A percentile compares a stretch with the other conserved stretches of the same genome.
These are phyloP conservation scores for Setophaga petechia DNA, from an alignment of 2,113 vertebrate species.

Conservation along the genomic window DNA sequence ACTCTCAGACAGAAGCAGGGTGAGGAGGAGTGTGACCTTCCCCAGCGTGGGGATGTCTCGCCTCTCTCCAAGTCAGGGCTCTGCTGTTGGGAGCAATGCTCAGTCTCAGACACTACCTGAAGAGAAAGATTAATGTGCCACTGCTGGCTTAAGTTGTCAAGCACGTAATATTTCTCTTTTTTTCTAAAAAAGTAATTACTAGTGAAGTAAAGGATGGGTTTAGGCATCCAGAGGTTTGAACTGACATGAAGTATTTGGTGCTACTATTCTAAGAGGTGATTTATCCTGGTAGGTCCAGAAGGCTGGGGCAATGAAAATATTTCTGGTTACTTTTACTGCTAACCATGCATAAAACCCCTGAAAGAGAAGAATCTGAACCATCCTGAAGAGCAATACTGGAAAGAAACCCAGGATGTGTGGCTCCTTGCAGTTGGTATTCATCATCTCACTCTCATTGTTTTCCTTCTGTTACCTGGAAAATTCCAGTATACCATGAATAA, in stretches of 20 bases:
- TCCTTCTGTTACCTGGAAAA: background rate
- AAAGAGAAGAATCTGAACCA: constrained; percentile 4
- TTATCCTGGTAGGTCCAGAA: constrained; percentile 35
- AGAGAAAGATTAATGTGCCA: constrained; percentile 56
- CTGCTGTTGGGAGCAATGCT: background rate
- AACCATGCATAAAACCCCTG: constrained; percentile 18
- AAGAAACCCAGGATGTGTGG: background rate
- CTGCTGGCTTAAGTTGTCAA: constrained; percentile 46
- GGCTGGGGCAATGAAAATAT: constrained; percentile 18
- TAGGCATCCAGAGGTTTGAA: constrained; percentile 56
- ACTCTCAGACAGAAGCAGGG: background rate
- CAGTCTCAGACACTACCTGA: background rate
- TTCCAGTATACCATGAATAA: background rate
- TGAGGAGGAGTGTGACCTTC: background rate
- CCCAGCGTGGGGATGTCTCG: background rate
- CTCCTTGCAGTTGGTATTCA: background rate
- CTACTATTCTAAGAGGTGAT: constrained; percentile 49
- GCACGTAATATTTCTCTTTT: constrained; percentile 50
- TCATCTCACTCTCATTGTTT: background rate
- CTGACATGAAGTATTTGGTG: constrained; percentile 65
- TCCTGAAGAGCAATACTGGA: background rate
- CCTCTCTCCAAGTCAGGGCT: background rate
- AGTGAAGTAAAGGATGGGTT: constrained; percentile 47
- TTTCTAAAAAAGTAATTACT: constrained; percentile 63
- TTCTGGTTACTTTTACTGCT: constrained; percentile 31